Percentiles rank a stretch among this genome's conserved stretches.
phyloP scores from a whole-genome alignment of 1,140 invertebrate species.

The Patella vulgata region DNA sequence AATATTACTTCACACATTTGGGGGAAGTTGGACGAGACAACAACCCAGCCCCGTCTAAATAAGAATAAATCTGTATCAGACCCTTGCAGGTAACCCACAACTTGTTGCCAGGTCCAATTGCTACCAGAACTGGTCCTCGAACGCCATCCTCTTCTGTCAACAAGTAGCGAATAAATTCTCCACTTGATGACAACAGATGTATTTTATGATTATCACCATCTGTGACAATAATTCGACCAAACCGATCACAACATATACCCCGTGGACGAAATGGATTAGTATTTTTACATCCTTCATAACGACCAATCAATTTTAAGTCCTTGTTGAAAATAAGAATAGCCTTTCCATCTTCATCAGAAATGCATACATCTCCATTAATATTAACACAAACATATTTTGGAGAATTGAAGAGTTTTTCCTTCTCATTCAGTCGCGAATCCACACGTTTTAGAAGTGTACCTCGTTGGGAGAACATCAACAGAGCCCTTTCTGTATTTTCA shows the following conservation, averaged over 20 bases:
- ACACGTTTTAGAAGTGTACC: slow-evolving; percentile 32
- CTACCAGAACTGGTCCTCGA: slow-evolving; percentile 39
- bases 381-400: slow-evolving; percentile 36
- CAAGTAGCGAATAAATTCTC: slow-evolving; percentile 38
- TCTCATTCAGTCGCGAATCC: slow-evolving; percentile 15
- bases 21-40: too few species aligned
- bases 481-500: neutral
- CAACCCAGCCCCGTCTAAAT: neutral
- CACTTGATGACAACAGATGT: slow-evolving; percentile 43
- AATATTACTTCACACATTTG: too few species aligned
- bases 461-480: slow-evolving; percentile 31
- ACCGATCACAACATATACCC: slow-evolving; percentile 39
- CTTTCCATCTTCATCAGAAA: slow-evolving; percentile 33
- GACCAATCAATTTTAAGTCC: slow-evolving; percentile 18
- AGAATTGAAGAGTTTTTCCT: slow-evolving; percentile 28
- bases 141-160: slow-evolving; percentile 39
- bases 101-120: slow-evolving; percentile 30
- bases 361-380: slow-evolving; percentile 33
- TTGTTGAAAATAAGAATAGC: slow-evolving; percentile 30
- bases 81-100: slow-evolving; percentile 24
- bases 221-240: slow-evolving; percentile 47
- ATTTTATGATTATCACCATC: slow-evolving; percentile 52
- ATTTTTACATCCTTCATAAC: slow-evolving; percentile 18
- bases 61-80: slow-evolving; percentile 1
- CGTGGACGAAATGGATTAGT: slow-evolving; percentile 38